A percentile compares a stretch with the other conserved stretches of the same genome.
phyloP scores from a whole-genome alignment of 2,797 vertebrate species.

The Sebastolobus altivelis region DNA sequence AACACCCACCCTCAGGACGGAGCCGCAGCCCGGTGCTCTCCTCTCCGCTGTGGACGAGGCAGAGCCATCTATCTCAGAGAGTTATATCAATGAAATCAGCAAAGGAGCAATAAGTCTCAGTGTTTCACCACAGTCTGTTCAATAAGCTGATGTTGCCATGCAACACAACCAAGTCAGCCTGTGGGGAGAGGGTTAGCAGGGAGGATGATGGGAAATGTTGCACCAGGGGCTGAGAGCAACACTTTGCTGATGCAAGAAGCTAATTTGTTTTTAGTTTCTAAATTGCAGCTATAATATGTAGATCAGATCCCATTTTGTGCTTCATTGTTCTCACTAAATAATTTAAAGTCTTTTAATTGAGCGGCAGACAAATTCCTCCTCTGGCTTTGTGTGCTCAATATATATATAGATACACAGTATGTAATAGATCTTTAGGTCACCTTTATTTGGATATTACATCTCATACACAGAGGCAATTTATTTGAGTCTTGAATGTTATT shows the following conservation, averaged over 20 bases:
- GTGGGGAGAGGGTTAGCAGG: background rate
- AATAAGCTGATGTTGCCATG: conserved; percentile 51
- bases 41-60: conserved; percentile 4
- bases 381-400: background rate
- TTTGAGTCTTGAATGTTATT: background rate
- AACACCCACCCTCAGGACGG: conserved; percentile 23
- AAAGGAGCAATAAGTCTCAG: conserved; percentile 51
- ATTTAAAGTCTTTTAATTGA: conserved; percentile 2
- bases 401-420: background rate
- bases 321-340: conserved; percentile 18
- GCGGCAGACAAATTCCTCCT: background rate
- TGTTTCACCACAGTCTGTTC: conserved; percentile 37
- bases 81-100: conserved; percentile 54
- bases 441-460: background rate
- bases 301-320: conserved; percentile 1
- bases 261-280: conserved; percentile 15
- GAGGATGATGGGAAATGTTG: conserved; percentile 44
- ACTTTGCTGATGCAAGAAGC: conserved; percentile 3
- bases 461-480: background rate
- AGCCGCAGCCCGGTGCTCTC: conserved; percentile 2
- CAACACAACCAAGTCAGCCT: conserved; percentile 32
- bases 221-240: conserved; percentile 18
- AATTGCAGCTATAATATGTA: background rate
- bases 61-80: conserved; percentile 41
- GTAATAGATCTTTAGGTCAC: background rate